These are phyloP conservation scores for Ectropis crepuscularia DNA, from an alignment of 2,888 invertebrate genomes.

Conservation along the genomic window DNA sequence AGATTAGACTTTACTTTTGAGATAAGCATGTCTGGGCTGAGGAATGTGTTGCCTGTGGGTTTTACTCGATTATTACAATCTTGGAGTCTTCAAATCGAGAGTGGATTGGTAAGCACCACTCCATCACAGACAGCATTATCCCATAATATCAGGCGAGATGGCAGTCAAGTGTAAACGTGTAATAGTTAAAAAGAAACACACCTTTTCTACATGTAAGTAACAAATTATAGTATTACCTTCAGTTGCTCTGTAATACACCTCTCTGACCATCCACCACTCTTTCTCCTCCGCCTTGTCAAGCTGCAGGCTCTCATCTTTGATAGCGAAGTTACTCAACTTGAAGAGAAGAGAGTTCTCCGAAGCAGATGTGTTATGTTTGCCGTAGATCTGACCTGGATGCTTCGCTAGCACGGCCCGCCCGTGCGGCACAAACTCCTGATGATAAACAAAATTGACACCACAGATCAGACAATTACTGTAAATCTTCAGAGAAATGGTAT, in stretches of 20 bases:
- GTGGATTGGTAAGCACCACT: too few relatives aligned
- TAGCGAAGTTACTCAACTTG: constrained; percentile 90
- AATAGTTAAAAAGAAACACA: too few relatives aligned
- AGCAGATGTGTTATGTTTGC: constrained; percentile 77
- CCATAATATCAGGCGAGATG: too few relatives aligned
- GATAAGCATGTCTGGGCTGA: too few relatives aligned
- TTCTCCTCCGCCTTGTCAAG: constrained; percentile 85
- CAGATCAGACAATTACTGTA: background rate
- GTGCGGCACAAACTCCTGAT: constrained; percentile 94
- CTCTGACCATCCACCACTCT: constrained; percentile 81
- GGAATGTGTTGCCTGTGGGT: too few relatives aligned
- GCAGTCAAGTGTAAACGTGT: too few relatives aligned
- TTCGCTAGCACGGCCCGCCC: constrained; percentile 91
- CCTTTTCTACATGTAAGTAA: too few relatives aligned
- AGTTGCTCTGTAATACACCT: constrained; percentile 66
- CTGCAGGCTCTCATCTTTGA: constrained; percentile 87
- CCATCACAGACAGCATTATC: too few relatives aligned
- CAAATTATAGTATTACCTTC: constrained; percentile 52
- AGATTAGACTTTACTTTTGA: too few relatives aligned
- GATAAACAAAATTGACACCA: constrained; percentile 6
- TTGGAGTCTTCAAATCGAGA: too few relatives aligned
- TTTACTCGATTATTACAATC: too few relatives aligned
- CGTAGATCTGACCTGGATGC: constrained; percentile 89
- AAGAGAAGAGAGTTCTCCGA: constrained; percentile 88
- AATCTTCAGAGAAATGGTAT: background rate